Conservation (phyloP, 2,888 invertebrate species). For the Stramonita haemastoma region DNA sequence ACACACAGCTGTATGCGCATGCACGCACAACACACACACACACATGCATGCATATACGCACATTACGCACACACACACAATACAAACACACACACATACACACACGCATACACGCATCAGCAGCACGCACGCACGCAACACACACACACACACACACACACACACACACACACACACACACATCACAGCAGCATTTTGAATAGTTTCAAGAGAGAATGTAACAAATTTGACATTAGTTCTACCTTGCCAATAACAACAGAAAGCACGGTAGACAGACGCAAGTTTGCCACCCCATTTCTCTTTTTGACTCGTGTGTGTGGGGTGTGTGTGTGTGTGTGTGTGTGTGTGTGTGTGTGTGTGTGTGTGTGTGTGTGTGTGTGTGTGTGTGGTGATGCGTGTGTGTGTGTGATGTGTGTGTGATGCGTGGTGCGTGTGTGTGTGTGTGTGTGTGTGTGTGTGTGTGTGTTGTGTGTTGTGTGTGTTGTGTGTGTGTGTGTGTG, state of each 20-base stretch:
- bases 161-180: constrained; percentile 9
- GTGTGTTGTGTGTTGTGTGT: no score
- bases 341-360: no score
- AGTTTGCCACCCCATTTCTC: background rate
- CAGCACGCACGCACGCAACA: no score
- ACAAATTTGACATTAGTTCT: background rate
- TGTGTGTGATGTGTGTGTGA: no score
- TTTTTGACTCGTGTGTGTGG: background rate
- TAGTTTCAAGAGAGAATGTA: background rate
- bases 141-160: background rate
- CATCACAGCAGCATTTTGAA: background rate
- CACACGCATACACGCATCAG: no score
- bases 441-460: no score
- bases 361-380: no score
- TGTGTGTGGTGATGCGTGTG: no score
- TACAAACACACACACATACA: background rate
- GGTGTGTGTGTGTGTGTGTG: no score
- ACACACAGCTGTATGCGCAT: no score
- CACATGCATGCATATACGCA: background rate
- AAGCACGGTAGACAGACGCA: background rate
- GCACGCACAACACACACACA: background rate
- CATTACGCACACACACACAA: constrained; percentile 2
- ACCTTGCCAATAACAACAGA: background rate
- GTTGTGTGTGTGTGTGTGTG: no score
- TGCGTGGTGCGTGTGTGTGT: no score